Evolutionary conservation across 2,888 invertebrate species (phyloP).

Genomic region (Ophonus ardosiacus): DNA sequence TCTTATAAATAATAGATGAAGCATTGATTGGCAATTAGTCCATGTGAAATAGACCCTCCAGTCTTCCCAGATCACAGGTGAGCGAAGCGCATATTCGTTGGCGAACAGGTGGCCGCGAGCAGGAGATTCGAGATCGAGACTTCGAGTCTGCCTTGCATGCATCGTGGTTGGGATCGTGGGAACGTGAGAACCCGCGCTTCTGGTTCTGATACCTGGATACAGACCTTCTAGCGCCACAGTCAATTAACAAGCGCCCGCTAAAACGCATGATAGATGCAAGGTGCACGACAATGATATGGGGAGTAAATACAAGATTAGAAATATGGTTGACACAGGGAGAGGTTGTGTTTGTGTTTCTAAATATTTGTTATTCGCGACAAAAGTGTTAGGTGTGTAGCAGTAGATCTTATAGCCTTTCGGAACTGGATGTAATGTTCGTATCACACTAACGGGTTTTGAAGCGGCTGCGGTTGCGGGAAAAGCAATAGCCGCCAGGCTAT

Average conservation of each 20-base stretch:
- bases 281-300: background rate
- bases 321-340: background rate
- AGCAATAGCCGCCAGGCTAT: no score
- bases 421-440: no score
- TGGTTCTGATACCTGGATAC: background rate
- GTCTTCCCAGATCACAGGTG: background rate
- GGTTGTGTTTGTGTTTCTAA: no score
- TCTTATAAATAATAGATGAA: background rate
- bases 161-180: background rate
- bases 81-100: background rate
- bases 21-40: background rate
- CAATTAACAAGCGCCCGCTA: slow-evolving; percentile 35
- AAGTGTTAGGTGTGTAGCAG: no score
- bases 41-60: background rate
- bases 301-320: background rate
- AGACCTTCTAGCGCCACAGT: slow-evolving; percentile 14
- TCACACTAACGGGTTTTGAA: no score
- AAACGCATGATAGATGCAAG: background rate
- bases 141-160: background rate
- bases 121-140: background rate
- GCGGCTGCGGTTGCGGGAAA: no score
- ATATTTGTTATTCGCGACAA: no score
- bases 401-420: no score
- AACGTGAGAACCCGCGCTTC: slow-evolving; percentile 22
- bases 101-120: slow-evolving; percentile 21